Evolutionary conservation across 2,888 invertebrate genomes (phyloP).

Genomic region (Synergus gifuensis): DNA sequence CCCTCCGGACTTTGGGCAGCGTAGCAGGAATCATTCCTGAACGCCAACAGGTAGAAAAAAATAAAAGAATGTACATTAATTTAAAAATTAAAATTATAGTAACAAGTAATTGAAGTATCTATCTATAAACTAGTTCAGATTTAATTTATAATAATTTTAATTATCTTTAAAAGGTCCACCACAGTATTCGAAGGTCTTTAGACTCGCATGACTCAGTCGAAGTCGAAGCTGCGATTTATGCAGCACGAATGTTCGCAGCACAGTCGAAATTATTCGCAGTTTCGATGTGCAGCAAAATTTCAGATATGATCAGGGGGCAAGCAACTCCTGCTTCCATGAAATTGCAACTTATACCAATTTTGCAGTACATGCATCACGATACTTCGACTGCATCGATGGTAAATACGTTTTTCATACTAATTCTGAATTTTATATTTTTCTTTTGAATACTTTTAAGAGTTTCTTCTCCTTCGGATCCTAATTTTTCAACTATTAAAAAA

Average conservation of each 20-base stretch:
- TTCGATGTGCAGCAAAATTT: conserved; percentile 96
- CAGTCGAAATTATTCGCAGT: conserved; percentile 97
- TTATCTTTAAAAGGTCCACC: conserved; percentile 84
- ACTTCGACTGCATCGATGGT: conserved; percentile 87
- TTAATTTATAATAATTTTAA: neutral
- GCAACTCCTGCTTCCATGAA: conserved; percentile 96
- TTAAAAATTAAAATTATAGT: neutral
- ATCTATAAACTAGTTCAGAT: neutral
- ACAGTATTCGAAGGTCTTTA: conserved; percentile 92
- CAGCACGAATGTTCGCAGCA: conserved; percentile 95
- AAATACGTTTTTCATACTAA: conserved; percentile 52
- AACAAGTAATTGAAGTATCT: neutral
- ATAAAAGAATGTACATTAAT: conserved; percentile 1
- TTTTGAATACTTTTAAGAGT: neutral
- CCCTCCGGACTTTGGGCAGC: conserved; percentile 92
- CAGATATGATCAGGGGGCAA: conserved; percentile 96
- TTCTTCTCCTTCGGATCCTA: neutral
- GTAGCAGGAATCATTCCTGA: conserved; percentile 96
- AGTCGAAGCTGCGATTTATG: conserved; percentile 97
- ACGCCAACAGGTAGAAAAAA: conserved; percentile 83
- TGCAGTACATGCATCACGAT: conserved; percentile 96
- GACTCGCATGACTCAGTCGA: conserved; percentile 98
- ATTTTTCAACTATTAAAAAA: neutral
- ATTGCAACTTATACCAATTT: conserved; percentile 91
- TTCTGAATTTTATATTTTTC: neutral